Evolutionary conservation across 2,888 invertebrate genomes (phyloP), one percentile per base, ranked within the genome.

Genomic region (Parapristionchus giblindavisi): DNA sequence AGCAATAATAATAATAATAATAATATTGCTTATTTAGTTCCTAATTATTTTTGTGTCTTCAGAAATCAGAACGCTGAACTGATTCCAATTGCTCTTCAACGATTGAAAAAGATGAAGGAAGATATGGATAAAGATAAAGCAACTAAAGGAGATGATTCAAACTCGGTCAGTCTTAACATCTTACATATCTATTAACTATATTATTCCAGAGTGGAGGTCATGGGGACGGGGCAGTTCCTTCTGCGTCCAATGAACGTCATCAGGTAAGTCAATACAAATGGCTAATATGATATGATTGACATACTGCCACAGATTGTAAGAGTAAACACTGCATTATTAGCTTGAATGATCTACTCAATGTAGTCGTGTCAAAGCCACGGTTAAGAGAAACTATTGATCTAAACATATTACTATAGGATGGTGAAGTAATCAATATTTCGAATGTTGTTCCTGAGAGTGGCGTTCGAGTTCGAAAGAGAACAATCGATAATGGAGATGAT

Each of bases 51-150:
- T 51, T 17, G 1, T 17, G 21, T 5, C 14, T 21, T 72, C 40
- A 72, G 72, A 32, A 58, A 52, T 29, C 72, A 84, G 29, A 86
- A 85, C 71, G 75, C 75, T 0, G 24, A 32, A 3, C 74, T 87
- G 21, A 82, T 97, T 73, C 95, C 96, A 21, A 89, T 94, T 65
- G 93, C 96, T 92, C 90, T 97, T 72, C 92, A 93, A 88, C 91
- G 95, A 83, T 91, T 98, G 77, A 93, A 93, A 85, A 91, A 92
- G 75, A 89, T 96, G 48, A 92, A 93, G 86, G 90, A 81, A 51
- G 68, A 75, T 40, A 56, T 70, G 63, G 70, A 56, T 8, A 27
- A 36, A 17, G 63, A 36, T 32, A 63, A 36, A 63, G 66, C 29
- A 32, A 8, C 63, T 11, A 51, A 66, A 51, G 32, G 40, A 2